A percentile compares a stretch with the other conserved stretches of the same genome.
These are phyloP conservation scores for Donacobius atricapilla DNA, from an alignment of 2,113 vertebrate species.

Conservation along the genomic window DNA sequence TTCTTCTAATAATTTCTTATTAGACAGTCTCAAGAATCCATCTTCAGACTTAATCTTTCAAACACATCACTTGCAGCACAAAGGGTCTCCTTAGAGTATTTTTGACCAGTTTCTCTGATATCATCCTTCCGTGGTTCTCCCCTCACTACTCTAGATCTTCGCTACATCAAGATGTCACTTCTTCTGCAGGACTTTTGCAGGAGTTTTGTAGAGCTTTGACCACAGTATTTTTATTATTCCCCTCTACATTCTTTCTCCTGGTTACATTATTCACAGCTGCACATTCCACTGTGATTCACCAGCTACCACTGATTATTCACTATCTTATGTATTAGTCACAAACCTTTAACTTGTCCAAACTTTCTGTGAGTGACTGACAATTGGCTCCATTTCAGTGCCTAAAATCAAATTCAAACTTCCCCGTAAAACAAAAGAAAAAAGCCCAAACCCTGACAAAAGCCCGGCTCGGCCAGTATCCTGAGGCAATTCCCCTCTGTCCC, in stretches of 20 bases:
- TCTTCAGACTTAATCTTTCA: not conserved
- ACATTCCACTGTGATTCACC: not conserved
- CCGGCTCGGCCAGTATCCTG: not conserved
- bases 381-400: not conserved
- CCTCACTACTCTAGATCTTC: not conserved
- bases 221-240: not conserved
- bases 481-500: not conserved
- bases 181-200: not conserved
- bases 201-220: not conserved
- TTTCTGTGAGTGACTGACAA: not conserved
- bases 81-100: not conserved
- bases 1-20: not conserved
- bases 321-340: not conserved
- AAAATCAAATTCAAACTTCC: not conserved
- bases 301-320: not conserved
- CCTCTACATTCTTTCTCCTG: not conserved
- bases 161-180: not conserved
- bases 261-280: not conserved
- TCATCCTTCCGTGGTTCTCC: not conserved
- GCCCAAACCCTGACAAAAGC: not conserved
- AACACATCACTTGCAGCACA: not conserved
- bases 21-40: not conserved
- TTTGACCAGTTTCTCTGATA: not conserved
- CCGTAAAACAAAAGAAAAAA: not conserved
- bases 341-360: not conserved